These are phyloP conservation scores for Zygothrica quintamaculata DNA, from an alignment of 2,888 invertebrate species.

Conservation along the genomic window DNA sequence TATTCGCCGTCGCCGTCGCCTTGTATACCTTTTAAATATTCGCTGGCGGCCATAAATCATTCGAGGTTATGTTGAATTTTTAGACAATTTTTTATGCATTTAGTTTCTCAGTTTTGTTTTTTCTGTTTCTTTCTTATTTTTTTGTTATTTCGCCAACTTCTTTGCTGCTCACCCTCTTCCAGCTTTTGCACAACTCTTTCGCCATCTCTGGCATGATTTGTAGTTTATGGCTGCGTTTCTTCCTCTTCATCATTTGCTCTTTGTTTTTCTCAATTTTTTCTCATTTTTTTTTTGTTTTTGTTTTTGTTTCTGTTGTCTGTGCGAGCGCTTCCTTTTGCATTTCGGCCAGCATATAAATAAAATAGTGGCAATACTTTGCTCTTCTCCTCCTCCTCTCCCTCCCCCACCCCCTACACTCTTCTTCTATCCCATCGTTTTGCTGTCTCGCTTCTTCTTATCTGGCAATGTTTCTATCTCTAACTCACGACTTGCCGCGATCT, in stretches of 20 bases:
- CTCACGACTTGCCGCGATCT: slow-evolving; percentile 34
- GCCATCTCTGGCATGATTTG: slow-evolving; percentile 70
- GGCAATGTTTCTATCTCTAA: too few species aligned
- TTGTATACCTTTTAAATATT: slow-evolving; percentile 81
- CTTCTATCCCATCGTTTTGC: slow-evolving; percentile 6
- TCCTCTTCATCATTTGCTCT: slow-evolving; percentile 6
- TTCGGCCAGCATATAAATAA: slow-evolving; percentile 68
- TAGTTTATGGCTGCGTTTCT: slow-evolving; percentile 73
- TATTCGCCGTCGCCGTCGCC: slow-evolving; percentile 28
- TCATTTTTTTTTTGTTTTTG: slow-evolving; percentile 18
- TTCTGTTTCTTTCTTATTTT: too few species aligned
- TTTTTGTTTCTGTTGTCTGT: slow-evolving; percentile 33
- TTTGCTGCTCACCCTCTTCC: slow-evolving; percentile 2
- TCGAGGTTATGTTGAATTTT: slow-evolving; percentile 83
- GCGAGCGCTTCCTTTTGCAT: slow-evolving; percentile 52
- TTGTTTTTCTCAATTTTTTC: slow-evolving; percentile 3
- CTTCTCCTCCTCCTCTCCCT: background rate
- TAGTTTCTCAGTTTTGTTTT: slow-evolving; percentile 42
- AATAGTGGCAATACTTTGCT: slow-evolving; percentile 68
- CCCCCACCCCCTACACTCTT: slow-evolving; percentile 8
- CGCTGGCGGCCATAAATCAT: slow-evolving; percentile 83
- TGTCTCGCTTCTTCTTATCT: slow-evolving; percentile 32
- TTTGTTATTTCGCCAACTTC: slow-evolving; percentile 2
- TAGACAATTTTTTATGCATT: slow-evolving; percentile 74
- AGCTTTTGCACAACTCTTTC: slow-evolving; percentile 13